Percentiles rank a stretch among this genome's conserved stretches.
These are phyloP conservation scores for Drosophila erecta DNA, from an alignment of 1,140 invertebrate genomes.

Conservation along the genomic window DNA sequence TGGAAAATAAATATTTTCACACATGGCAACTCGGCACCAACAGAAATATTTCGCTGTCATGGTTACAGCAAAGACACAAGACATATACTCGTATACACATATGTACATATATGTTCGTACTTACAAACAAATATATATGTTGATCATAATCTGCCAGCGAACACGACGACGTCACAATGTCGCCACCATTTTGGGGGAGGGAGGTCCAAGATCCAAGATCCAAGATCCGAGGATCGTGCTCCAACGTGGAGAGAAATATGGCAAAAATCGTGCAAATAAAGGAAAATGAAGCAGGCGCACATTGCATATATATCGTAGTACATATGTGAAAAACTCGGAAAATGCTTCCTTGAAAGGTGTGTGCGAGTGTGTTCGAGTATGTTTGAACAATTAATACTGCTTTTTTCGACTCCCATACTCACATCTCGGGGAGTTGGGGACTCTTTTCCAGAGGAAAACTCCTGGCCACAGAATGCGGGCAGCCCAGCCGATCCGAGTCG, in stretches of 20 bases:
- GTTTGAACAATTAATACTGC: conserved; percentile 81
- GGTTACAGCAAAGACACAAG: conserved; percentile 58
- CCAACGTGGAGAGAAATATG: conserved; percentile 52
- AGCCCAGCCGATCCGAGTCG: conserved; percentile 13
- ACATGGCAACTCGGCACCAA: conserved; percentile 56
- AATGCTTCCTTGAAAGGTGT: conserved; percentile 60
- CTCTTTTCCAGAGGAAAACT: conserved; percentile 54
- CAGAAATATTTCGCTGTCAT: conserved; percentile 73
- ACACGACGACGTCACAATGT: conserved; percentile 62
- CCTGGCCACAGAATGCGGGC: conserved; percentile 65
- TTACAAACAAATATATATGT: conserved; percentile 19
- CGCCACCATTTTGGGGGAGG: conserved; percentile 49
- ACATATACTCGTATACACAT: neutral
- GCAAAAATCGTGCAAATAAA: conserved; percentile 63
- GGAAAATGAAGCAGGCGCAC: conserved; percentile 46
- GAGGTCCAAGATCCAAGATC: conserved; percentile 11
- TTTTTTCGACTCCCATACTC: conserved; percentile 41
- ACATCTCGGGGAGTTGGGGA: conserved; percentile 43
- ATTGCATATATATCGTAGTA: neutral
- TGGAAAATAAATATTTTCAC: conserved; percentile 63
- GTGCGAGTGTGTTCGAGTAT: conserved; percentile 61
- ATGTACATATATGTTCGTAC: conserved; percentile 13
- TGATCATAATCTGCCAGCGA: conserved; percentile 51
- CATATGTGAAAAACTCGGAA: conserved; percentile 54
- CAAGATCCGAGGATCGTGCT: conserved; percentile 39